Evolutionary conservation across 2,113 vertebrate species (phyloP).

Genomic region (Oriolus oriolus): DNA sequence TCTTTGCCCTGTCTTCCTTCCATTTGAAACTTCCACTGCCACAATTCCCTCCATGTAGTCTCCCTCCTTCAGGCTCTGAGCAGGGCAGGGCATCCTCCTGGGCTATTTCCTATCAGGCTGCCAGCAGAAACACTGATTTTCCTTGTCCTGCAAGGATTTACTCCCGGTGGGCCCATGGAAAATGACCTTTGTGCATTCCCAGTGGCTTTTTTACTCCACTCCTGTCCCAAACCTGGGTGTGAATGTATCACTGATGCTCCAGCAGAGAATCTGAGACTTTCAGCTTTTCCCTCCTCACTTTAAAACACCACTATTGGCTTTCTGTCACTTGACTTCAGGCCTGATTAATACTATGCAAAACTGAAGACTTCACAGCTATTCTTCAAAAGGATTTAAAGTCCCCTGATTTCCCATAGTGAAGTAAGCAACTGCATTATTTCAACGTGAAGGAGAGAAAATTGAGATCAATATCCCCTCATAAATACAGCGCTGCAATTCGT

Average conservation of each 20-base stretch:
- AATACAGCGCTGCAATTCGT: constrained; percentile 25
- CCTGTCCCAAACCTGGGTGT: not conserved
- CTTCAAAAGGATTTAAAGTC: constrained; percentile 50
- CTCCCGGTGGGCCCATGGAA: not conserved
- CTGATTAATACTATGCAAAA: constrained; percentile 57
- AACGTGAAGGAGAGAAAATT: constrained; percentile 43
- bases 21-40: not conserved
- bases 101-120: not conserved
- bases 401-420: constrained; percentile 37
- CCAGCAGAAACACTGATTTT: not conserved
- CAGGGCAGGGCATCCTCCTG: not conserved
- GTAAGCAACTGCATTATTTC: constrained; percentile 54
- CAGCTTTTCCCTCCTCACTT: not conserved
- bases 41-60: not conserved
- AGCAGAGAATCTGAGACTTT: not conserved
- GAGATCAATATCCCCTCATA: constrained; percentile 57
- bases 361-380: constrained; percentile 40
- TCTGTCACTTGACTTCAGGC: constrained; percentile 27
- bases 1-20: not conserved
- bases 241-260: not conserved
- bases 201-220: not conserved
- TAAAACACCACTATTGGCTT: constrained; percentile 25
- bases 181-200: not conserved
- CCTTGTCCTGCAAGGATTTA: not conserved
- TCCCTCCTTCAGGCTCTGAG: not conserved